Conservation (phyloP, 1,140 invertebrate species). For the Nomia melanderi region DNA sequence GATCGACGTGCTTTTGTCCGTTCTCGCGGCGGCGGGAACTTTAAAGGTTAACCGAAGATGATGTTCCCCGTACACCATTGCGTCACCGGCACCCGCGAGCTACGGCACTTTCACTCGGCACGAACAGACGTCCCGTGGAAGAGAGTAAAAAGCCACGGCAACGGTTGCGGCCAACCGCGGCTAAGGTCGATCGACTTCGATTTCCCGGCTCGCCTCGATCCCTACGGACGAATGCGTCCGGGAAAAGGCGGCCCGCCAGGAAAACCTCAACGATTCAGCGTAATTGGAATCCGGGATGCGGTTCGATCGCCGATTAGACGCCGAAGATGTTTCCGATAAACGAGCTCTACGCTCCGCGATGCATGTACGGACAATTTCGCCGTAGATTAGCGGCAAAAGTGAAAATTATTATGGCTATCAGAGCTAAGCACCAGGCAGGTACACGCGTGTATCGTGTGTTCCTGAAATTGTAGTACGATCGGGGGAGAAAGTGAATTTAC, state of each 20-base stretch:
- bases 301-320: too few relatives aligned
- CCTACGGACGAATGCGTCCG: too few relatives aligned
- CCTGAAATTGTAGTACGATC: too few relatives aligned
- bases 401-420: constrained; percentile 1
- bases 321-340: too few relatives aligned
- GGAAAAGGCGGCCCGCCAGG: too few relatives aligned
- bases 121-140: background rate
- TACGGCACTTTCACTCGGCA: constrained; percentile 73
- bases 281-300: too few relatives aligned
- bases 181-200: constrained; percentile 38
- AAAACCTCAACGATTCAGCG: too few relatives aligned
- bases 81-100: constrained; percentile 58
- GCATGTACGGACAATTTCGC: background rate
- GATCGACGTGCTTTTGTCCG: constrained; percentile 3
- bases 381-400: background rate
- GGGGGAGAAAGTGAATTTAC: too few relatives aligned
- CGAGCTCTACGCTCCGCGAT: too few relatives aligned
- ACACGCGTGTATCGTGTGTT: too few relatives aligned
- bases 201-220: background rate
- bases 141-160: constrained; percentile 9
- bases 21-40: constrained; percentile 8
- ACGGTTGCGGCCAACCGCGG: constrained; percentile 12
- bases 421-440: too few relatives aligned
- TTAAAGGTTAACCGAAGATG: constrained; percentile 72
- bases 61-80: constrained; percentile 63